These are phyloP conservation scores for Muscicapa comitata DNA, from an alignment of 2,797 vertebrate genomes.

Conservation along the genomic window DNA sequence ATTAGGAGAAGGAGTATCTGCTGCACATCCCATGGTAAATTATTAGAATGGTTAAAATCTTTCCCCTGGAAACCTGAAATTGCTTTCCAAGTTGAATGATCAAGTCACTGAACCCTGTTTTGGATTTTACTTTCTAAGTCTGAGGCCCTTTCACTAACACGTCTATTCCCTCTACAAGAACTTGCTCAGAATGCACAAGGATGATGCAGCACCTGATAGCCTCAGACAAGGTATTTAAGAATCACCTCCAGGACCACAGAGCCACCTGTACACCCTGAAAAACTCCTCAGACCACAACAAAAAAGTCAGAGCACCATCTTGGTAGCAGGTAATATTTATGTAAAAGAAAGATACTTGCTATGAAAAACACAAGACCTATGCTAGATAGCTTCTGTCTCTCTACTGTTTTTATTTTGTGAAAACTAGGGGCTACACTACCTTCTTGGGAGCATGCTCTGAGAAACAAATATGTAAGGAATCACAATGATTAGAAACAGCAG, in stretches of 20 bases:
- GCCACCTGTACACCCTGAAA: background rate
- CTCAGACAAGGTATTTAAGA: background rate
- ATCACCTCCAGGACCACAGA: background rate
- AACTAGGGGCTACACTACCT: background rate
- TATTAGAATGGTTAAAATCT: background rate
- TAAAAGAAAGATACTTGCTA: background rate
- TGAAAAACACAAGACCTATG: background rate
- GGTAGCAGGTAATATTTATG: background rate
- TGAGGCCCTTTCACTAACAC: background rate
- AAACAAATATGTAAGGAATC: background rate
- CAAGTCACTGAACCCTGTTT: background rate
- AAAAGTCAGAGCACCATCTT: background rate
- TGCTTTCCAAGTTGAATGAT: background rate
- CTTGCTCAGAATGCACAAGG: background rate
- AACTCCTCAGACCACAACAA: background rate
- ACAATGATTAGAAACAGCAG: background rate
- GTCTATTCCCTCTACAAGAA: background rate
- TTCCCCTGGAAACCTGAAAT: background rate
- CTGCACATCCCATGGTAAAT: background rate
- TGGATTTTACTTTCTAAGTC: background rate
- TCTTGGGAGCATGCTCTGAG: background rate
- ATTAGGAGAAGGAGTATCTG: background rate
- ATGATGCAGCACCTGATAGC: background rate
- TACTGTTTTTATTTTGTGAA: background rate
- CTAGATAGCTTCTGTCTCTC: background rate